Evolutionary conservation across 2,888 invertebrate genomes (phyloP).

Genomic region (Philereme transversata): DNA sequence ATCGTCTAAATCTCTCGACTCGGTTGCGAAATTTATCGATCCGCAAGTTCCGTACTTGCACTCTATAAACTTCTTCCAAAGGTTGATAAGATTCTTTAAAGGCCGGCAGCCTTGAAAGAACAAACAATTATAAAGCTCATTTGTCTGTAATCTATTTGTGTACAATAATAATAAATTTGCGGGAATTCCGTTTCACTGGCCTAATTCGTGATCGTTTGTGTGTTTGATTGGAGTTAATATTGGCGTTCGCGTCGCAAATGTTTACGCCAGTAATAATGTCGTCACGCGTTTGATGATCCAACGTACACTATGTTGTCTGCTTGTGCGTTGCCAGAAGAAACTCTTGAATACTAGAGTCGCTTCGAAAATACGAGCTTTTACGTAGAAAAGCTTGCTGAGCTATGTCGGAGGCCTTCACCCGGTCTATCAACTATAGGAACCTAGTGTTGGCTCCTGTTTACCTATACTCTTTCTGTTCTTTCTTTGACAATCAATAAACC

Average conservation of each 20-base stretch:
- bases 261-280: slow-evolving; percentile 32
- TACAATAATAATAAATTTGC: slow-evolving; percentile 2
- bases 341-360: slow-evolving; percentile 14
- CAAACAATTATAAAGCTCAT: not conserved
- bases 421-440: too few species aligned
- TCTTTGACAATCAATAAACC: too few species aligned
- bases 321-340: slow-evolving; percentile 15
- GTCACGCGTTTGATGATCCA: slow-evolving; percentile 33
- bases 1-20: too few species aligned
- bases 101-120: too few species aligned
- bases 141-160: too few species aligned
- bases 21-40: too few species aligned
- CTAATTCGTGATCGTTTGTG: slow-evolving; percentile 33
- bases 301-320: slow-evolving; percentile 25
- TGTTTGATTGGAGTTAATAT: slow-evolving; percentile 34
- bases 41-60: not conserved
- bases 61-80: not conserved
- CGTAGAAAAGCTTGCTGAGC: too few species aligned
- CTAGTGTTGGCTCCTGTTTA: too few species aligned
- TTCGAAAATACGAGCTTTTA: not conserved
- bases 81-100: not conserved
- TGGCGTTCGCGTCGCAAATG: slow-evolving; percentile 31
- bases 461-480: too few species aligned
- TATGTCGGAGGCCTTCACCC: too few species aligned
- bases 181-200: slow-evolving; percentile 15